Evolutionary conservation across 2,888 invertebrate species (phyloP).

Genomic region (Cotesia congregata): DNA sequence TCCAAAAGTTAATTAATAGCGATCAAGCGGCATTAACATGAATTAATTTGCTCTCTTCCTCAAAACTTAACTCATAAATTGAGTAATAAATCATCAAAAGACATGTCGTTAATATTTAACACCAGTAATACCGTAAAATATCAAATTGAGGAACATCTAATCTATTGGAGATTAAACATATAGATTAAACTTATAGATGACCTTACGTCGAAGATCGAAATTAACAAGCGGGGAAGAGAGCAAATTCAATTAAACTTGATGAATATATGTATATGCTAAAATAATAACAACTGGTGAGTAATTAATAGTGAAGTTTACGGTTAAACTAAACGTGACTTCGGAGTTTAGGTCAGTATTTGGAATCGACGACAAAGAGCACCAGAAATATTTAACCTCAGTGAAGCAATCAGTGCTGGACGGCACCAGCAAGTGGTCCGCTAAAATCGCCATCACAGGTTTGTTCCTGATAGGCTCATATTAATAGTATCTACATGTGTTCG

Average conservation of each 20-base stretch:
- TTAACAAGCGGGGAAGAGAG: too few relatives aligned
- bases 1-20: neutral
- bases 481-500: constrained; percentile 42
- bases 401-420: constrained; percentile 99
- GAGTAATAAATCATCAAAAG: neutral
- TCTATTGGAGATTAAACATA: too few relatives aligned
- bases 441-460: constrained; percentile 99
- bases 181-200: too few relatives aligned
- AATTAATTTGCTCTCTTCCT: neutral
- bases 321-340: constrained; percentile 64
- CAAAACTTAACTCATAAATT: neutral
- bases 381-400: constrained; percentile 97
- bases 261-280: neutral
- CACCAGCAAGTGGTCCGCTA: constrained; percentile 99
- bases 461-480: constrained; percentile 59
- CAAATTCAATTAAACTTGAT: too few relatives aligned
- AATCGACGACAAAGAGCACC: constrained; percentile 94
- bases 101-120: too few relatives aligned
- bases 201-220: too few relatives aligned
- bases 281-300: neutral
- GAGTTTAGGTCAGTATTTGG: constrained; percentile 92
- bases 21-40: neutral
- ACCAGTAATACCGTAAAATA: too few relatives aligned
- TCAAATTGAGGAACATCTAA: too few relatives aligned
- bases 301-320: constrained; percentile 41